Base-by-base conservation (phyloP, 2,888 invertebrate genomes). In the Eudasyphora cyanicolor region DNA sequence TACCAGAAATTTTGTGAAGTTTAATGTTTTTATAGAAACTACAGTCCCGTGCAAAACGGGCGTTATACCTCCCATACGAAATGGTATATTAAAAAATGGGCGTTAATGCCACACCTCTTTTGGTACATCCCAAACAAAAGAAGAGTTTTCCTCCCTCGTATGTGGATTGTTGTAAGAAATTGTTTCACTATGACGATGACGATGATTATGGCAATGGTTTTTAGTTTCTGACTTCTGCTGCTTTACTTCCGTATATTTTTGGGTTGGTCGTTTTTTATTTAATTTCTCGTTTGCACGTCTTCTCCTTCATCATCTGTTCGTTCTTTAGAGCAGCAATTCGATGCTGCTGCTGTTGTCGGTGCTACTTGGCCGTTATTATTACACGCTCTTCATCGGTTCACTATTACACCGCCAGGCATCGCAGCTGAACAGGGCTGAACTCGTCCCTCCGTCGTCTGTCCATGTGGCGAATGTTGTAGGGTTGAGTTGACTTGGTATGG, bases 201-300 rank as follows among this genome's bases (percentile, higher is more conserved):
- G 17, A 73, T 57, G 57, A 27, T 73, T 27, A 70, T 49, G 70
- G 49, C 32, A 57, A 73, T 73, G 57, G 73, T 73, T 73, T n/a
- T 67, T 73, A 73, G 73, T 57, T 73, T 42, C 67, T 60, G 73
- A 73, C 57, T 67, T 67, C 67, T 73, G 73, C 27, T 42, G 60
- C 24, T 57, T 42, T 38, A 73, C 73, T 73, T 73, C 73, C 73
- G 73, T 73, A 60, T 73, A 42, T 38, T n/a, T n/a, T 73, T 27
- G 27, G 21, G 57, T 57, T 57, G 38, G 42, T 57, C 67, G 67
- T 67, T 42, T 67, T 67, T 67, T 67, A 67, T 67, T 67, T 24
- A 67, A 67, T 67, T 64, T 67, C 67, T 67, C 67, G 67, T 67
- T 67, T 67, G 42, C 38, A 67, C 38, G 35, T 67, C 38, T 67